Evolutionary conservation across 2,797 vertebrate species (phyloP), one percentile per base, ranked within the genome.

Genomic region (Enteromius viviparus): DNA sequence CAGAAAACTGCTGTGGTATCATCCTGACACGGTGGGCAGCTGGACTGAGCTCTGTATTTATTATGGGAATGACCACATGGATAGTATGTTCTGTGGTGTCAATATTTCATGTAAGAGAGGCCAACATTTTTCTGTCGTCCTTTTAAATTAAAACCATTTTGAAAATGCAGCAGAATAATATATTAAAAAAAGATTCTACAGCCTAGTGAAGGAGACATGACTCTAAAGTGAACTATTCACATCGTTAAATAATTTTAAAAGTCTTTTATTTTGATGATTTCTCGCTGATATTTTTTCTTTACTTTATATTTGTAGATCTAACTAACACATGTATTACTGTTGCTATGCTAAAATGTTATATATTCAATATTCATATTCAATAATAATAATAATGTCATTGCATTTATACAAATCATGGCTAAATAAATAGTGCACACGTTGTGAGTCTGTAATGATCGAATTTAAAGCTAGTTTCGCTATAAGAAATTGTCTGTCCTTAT

Each of bases 1-100:
- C 96, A 86, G 96, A 96, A 87, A 93, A 95, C 94, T 19, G 76
- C 95, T 85, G 92, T 93, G 80, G 92, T 95, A 87, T 94, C 93
- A 37, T 89, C 93, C 55, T 17, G n/a, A 32, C 85, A 47, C 29
- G 23, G 69, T 70, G 75, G 78, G 23, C 68, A 62, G 51, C 34
- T 53, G 26, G 19, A n/a, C 60, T 62, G 66, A 74, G 45, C 60
- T 26, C 62, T 49, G 53, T 72, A 83, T 84, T 85, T 80, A 82
- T 37, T 42, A 40, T 71, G 65, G 76, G 26, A 78, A 66, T 37
- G 68, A 47, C 51, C n/a, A 21, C 58, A 65, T 40, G n/a, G 32
- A 53, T 29, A 47, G 37, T n/a, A 45, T 81, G 78, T 58, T 58
- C 26, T 45, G 49, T 62, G 49, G 76, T 75, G 65, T 69, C 83